These are phyloP conservation scores for Porites australiensis DNA, from an alignment of 64 coral and sea anemone species.

Conservation along the genomic window DNA sequence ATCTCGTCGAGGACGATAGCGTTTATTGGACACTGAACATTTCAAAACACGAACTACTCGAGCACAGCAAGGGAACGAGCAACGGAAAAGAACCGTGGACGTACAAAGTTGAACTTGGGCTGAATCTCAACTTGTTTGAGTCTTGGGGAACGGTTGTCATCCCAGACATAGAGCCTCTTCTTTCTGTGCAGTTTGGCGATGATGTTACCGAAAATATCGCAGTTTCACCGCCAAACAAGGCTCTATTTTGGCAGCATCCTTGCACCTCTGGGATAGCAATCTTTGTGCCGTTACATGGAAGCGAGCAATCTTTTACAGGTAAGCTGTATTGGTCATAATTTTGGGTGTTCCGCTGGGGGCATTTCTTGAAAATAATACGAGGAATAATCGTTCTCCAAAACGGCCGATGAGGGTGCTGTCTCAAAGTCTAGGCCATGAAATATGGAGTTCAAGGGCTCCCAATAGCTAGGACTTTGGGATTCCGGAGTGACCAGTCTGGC, in stretches of 20 bases:
- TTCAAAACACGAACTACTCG: constrained; percentile 40
- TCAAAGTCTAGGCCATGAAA: too few species aligned
- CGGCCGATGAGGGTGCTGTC: too few species aligned
- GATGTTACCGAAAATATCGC: background rate
- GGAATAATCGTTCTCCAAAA: background rate
- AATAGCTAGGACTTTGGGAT: too few species aligned
- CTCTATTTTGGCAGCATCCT: constrained; percentile 45
- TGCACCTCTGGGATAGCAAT: constrained; percentile 52
- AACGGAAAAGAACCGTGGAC: constrained; percentile 15
- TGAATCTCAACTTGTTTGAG: constrained; percentile 64
- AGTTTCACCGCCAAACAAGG: background rate
- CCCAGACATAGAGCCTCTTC: constrained; percentile 58
- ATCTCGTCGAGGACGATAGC: constrained; percentile 34
- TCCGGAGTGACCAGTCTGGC: too few species aligned
- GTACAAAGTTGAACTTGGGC: constrained; percentile 44
- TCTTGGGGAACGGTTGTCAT: constrained; percentile 56
- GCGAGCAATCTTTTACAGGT: constrained; percentile 41
- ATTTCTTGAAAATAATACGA: background rate
- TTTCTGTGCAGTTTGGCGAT: constrained; percentile 58
- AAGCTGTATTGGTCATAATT: background rate
- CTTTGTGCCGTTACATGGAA: constrained; percentile 32
- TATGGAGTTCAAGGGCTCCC: too few species aligned
- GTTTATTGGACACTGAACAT: constrained; percentile 58
- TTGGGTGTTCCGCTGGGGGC: too few species aligned
- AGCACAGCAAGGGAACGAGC: background rate